Base-by-base conservation (phyloP, 2,113 vertebrate genomes). In the Chamaea fasciata region DNA sequence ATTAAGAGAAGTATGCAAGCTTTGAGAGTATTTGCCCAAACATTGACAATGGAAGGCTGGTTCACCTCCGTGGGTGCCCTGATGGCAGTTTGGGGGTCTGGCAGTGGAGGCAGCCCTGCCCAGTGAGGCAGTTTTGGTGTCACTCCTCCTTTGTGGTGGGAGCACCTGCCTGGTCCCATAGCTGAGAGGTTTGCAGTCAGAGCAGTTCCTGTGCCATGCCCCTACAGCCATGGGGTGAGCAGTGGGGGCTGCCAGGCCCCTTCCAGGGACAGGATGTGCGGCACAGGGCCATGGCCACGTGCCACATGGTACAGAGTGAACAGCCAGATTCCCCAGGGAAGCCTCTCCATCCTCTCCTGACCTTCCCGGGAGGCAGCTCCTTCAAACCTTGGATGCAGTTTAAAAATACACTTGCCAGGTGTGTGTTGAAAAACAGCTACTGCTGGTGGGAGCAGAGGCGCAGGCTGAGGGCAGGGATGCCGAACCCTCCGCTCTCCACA, bases 241-340 rank as follows among this genome's bases (percentile, higher is more conserved):
- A 28, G 21, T 60, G 49, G 47, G 35, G 27, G 21, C 87, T 62
- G 84, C 78, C 76, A 2, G 3, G 59, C 47, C 60, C 39, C 27
- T 46, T 42, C 42, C 37, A 11, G 6, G 31, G 31, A 59, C n/a
- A 10, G 26, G 65, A 52, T 27, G 9, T 33, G 63, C 27, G 4
- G 84, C 19, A 20, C 63, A 7, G 49, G 47, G 41, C 6, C 2
- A 39, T 23, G 83, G 74, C 65, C n/a, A 3, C 14, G 2, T 46
- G 52, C 96, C 84, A 75, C 90, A 53, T 4, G 94, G 96, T 96
- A 90, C 85, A 94, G 96, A 97, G 96, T 95, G 86, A 83, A 39
- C 84, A 95, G 96, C 97, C 95, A 89, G 75, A 89, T 94, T 90
- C 96, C 93, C 94, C 31, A 11, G 91, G 95, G 94, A 93, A 46